Evolutionary conservation across 2,888 invertebrate genomes (phyloP), one percentile per base, ranked within the genome.

Genomic region (Meteorus cinctellus): DNA sequence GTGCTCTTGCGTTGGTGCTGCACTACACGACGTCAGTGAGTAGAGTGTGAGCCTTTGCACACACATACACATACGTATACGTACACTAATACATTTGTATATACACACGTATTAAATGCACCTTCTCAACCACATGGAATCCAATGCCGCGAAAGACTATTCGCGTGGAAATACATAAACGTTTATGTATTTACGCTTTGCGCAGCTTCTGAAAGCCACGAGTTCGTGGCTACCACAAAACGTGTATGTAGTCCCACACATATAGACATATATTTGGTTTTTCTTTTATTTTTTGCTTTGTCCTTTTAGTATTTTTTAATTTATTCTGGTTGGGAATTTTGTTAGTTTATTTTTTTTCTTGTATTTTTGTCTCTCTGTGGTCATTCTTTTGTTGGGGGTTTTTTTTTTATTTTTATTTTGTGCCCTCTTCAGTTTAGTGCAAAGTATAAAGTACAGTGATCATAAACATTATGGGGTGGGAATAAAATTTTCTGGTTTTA

Each of bases 121-220:
- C n/a, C 55, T 62, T 16, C 34, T 45, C 59, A 59, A 51, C 59
- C 48, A 27, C 51, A 48, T 36, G 24, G 59, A 41, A 41, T 66
- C 29, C 68, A 72, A 12, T 36, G 34, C 59, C 34, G 31, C 66
- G 45, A 74, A 51, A 65, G 65, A 72, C 68, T 68, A 72, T 67
- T 72, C 67, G 62, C 68, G 62, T 67, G 72, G 76, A 76, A 76
- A 76, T 76, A 76, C 62, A 76, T 72, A 65, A 76, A 72, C 69
- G 72, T 76, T 69, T 65, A 76, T 72, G 72, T 76, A 69, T 76
- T 74, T 76, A 72, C 69, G 65, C 14, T n/a, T 55, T 55, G 62
- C 51, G 51, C 67, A 62, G 76, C 76, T 75, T 75, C 70, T 75
- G 59, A n/a, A 19, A 55, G 68, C 72, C 62, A 62, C 72, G 72